Conservation (phyloP, 2,113 vertebrate species). For the Acrocephalus arundinaceus region DNA sequence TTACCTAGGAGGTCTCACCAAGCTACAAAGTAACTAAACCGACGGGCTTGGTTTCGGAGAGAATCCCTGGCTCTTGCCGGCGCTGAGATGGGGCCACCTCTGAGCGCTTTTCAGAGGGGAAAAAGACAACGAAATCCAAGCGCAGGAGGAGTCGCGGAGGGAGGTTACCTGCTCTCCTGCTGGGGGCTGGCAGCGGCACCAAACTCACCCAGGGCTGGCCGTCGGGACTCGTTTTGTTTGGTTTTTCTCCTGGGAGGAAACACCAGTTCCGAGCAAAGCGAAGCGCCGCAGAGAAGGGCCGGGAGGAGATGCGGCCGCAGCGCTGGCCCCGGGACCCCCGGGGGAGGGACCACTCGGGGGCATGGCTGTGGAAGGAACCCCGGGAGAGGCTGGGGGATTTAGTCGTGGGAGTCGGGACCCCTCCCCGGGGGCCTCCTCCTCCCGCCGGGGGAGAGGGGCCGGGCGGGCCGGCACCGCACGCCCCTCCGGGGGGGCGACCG, state of each 20-base stretch:
- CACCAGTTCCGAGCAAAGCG: neutral
- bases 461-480: neutral
- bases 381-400: neutral
- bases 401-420: neutral
- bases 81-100: neutral
- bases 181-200: neutral
- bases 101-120: neutral
- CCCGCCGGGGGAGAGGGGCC: neutral
- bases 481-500: neutral
- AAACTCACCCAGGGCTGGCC: neutral
- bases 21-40: neutral
- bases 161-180: neutral
- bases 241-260: neutral
- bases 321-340: neutral
- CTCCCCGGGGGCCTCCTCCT: conserved; percentile 16
- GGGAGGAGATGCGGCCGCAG: neutral
- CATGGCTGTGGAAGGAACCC: neutral
- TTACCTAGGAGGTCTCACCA: neutral
- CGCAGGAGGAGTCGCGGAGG: neutral
- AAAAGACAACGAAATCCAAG: conserved; percentile 20
- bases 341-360: neutral
- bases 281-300: neutral
- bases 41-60: neutral
- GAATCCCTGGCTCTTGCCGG: neutral
- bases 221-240: neutral